Evolutionary conservation across 2,888 invertebrate genomes (phyloP), one percentile per base, ranked within the genome.

Genomic region (Caenorhabditis becei): DNA sequence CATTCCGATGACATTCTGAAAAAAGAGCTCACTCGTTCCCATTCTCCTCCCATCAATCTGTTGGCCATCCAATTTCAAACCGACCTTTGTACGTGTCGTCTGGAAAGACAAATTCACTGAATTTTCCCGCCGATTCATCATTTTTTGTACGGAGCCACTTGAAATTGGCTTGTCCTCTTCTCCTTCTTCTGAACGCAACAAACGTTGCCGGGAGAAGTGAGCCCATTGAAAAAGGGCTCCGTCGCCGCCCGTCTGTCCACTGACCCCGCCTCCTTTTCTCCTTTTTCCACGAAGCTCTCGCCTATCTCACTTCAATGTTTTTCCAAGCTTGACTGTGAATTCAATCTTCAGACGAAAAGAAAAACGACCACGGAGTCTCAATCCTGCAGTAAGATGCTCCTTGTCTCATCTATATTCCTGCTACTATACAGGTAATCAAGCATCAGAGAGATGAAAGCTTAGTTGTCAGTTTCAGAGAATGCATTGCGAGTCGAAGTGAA

Each of bases 401-500:
- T 75, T 24, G 41, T 80, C 20, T 70, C 61, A 4, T 69, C 80
- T 7, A 75, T 80, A 56, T 77, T 81, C 47, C 37, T 81, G 37
- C 63, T 81, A 10, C 47, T 81, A 2, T 81, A 77, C 72, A 77
- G 72, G 77, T 72, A 18, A 44, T 26, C 28, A 3, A 5, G 18
- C 26, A 20, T 23, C 26, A 14, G 49, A 41, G 1, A 37, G 20
- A 11, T 37, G 49, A 4, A 16, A 18, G 26, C 37, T 5, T 54
- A 10, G 5, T 49, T n/a, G n/a, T n/a, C n/a, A n/a, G n/a, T 63
- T 63, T 59, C 44, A 72, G 59, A 66, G 18, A n/a, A 20, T 49
- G 47, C n/a, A 37, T 16, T n/a, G 70, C 65, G 49, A 74, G 77
- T 58, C 69, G 88, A n/a, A 84, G 83, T 49, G 88, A 89, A 26